Evolutionary conservation across 2,797 vertebrate species (phyloP).

Genomic region (Hemibagrus guttatus): DNA sequence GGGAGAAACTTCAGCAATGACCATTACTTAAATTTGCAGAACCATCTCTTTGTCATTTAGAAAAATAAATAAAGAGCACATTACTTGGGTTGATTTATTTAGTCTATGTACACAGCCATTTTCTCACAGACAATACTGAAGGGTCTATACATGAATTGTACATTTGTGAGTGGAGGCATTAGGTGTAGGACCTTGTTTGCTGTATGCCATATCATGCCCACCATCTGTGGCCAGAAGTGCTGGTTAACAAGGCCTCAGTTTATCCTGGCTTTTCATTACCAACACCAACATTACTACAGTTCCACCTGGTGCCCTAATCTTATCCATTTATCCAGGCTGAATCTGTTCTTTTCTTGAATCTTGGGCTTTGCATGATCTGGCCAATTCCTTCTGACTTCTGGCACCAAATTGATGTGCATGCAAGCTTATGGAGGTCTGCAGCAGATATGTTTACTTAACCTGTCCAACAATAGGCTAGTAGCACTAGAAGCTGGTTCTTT

Average conservation of each 20-base stretch:
- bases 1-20: background rate
- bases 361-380: constrained; percentile 87
- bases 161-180: background rate
- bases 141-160: background rate
- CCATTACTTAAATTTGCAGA: background rate
- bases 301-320: constrained; percentile 86
- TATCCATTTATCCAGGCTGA: constrained; percentile 87
- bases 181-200: background rate
- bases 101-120: background rate
- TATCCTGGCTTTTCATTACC: constrained; percentile 92
- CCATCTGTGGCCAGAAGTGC: background rate
- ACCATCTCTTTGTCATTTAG: background rate
- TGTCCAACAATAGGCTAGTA: constrained; percentile 87
- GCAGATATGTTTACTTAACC: constrained; percentile 91
- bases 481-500: constrained; percentile 91
- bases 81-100: background rate
- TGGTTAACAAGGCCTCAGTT: constrained; percentile 89
- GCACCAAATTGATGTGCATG: constrained; percentile 81
- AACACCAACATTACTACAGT: constrained; percentile 94
- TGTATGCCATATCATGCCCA: background rate
- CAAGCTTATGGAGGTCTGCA: constrained; percentile 86
- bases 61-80: background rate
- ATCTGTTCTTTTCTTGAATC: constrained; percentile 88
- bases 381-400: constrained; percentile 91
- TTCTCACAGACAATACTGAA: background rate